Conservation (phyloP, 2,113 vertebrate genomes). For the Paraplagusia blochii region DNA sequence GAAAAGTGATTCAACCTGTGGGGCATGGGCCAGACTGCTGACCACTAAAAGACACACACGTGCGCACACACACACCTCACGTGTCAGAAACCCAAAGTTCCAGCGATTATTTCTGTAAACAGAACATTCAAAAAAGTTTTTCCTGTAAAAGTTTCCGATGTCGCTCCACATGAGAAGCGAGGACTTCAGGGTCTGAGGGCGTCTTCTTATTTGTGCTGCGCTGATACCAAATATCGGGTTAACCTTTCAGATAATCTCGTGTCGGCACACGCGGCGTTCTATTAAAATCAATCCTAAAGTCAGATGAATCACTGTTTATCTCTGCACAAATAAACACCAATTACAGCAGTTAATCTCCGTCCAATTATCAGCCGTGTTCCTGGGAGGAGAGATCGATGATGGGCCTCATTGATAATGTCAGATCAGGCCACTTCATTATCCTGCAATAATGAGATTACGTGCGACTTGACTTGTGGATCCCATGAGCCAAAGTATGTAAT, state of each 20-base stretch:
- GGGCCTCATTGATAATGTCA: conserved; percentile 20
- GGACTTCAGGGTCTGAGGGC: too few species aligned
- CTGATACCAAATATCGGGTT: conserved; percentile 15
- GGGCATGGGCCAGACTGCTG: too few species aligned
- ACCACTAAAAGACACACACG: too few species aligned
- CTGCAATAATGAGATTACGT: conserved; percentile 21
- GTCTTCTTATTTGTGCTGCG: too few species aligned
- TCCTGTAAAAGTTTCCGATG: too few species aligned
- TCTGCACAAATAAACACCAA: conserved; percentile 20
- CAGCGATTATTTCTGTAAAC: too few species aligned
- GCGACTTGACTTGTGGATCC: conserved; percentile 19
- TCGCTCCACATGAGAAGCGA: too few species aligned
- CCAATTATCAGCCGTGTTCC: conserved; percentile 35
- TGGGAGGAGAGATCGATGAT: conserved; percentile 26
- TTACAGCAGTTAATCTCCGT: conserved; percentile 30
- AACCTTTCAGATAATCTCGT: conserved; percentile 11
- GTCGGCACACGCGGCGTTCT: background rate
- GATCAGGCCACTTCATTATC: conserved; percentile 32
- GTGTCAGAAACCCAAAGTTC: too few species aligned
- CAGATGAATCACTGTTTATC: conserved; percentile 11
- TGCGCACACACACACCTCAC: too few species aligned
- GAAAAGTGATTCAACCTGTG: too few species aligned
- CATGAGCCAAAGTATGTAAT: conserved; percentile 24
- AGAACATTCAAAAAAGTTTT: too few species aligned
- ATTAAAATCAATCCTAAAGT: conserved; percentile 11